Evolutionary conservation across 2,113 vertebrate genomes (phyloP), one percentile per base, ranked within the genome.

Genomic region (Cinclus cinclus): DNA sequence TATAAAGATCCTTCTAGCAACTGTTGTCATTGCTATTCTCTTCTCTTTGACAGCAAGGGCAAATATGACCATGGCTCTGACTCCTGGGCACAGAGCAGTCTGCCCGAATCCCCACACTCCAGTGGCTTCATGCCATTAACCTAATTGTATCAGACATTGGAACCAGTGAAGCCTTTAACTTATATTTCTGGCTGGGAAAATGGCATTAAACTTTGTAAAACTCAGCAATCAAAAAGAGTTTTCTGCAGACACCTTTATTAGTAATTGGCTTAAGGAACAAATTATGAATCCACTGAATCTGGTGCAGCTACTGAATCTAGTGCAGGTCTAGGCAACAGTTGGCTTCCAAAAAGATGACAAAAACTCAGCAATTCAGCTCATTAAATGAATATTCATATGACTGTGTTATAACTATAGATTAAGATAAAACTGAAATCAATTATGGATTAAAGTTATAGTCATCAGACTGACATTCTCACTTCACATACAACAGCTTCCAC

Each of bases 61-160:
- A 78, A 93, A 90, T 27, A 37, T 35, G 69, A 62, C 55, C 56
- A 30, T 33, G 37, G n/a, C 49, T 96, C 74, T 93, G 73, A 70
- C 93, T 97, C 64, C 92, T 75, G 88, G 96, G 92, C 90, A 81
- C 10, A 17, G 49, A 93, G 64, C 64, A 96, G 88, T 96, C 94
- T 94, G 90, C 83, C 76, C 87, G 73, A 53, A 92, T 95, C 52
- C 87, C 69, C 49, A 83, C 88, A 68, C 86, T 92, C 83, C 90
- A 93, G 44, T 88, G 82, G 28, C 73, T 96, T 94, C 73, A 65
- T 81, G 53, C 68, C 60, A 53, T 87, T 92, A 89, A 95, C 64
- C 79, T 96, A 92, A 92, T 96, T 92, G 76, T 84, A 83, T 92
- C 64, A 90, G 94, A 89, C 95, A 56, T 0, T 74, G 82, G 79